These are phyloP conservation scores for Botia kubotai DNA, from an alignment of 2,797 vertebrate species.

Conservation along the genomic window DNA sequence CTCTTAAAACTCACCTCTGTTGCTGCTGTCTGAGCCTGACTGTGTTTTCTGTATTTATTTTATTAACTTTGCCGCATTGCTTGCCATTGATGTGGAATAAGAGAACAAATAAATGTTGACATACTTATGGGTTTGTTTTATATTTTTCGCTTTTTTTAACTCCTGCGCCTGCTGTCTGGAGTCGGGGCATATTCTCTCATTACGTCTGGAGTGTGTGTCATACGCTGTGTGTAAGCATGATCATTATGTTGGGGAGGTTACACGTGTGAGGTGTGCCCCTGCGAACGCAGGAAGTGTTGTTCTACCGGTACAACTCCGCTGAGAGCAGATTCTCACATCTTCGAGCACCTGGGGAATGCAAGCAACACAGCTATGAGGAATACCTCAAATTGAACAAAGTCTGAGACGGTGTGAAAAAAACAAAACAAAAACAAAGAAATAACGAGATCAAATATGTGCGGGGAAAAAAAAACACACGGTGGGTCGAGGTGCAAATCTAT, in stretches of 20 bases:
- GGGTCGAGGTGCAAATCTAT: conserved; percentile 80
- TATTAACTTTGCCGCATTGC: conserved; percentile 75
- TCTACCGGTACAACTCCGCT: conserved; percentile 83
- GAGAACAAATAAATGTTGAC: conserved; percentile 82
- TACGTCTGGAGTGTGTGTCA: conserved; percentile 74
- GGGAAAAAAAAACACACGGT: conserved; percentile 72
- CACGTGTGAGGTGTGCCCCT: conserved; percentile 64
- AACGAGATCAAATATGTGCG: conserved; percentile 81
- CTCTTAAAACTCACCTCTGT: conserved; percentile 74
- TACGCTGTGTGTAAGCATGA: conserved; percentile 74
- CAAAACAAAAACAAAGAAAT: conserved; percentile 58
- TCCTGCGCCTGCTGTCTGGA: conserved; percentile 71
- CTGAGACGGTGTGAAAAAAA: conserved; percentile 71
- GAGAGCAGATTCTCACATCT: conserved; percentile 82
- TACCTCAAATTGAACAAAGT: conserved; percentile 79
- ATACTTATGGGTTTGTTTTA: conserved; percentile 65
- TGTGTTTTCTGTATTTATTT: conserved; percentile 73
- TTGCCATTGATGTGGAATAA: conserved; percentile 82
- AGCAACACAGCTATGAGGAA: conserved; percentile 77
- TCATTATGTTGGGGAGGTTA: conserved; percentile 74
- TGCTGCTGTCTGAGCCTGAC: conserved; percentile 63
- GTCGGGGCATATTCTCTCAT: conserved; percentile 81
- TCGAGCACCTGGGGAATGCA: conserved; percentile 79
- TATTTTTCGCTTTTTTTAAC: conserved; percentile 71
- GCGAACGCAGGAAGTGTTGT: conserved; percentile 77